These are phyloP conservation scores for Nomada flava DNA, from an alignment of 2,888 invertebrate species.

Conservation along the genomic window DNA sequence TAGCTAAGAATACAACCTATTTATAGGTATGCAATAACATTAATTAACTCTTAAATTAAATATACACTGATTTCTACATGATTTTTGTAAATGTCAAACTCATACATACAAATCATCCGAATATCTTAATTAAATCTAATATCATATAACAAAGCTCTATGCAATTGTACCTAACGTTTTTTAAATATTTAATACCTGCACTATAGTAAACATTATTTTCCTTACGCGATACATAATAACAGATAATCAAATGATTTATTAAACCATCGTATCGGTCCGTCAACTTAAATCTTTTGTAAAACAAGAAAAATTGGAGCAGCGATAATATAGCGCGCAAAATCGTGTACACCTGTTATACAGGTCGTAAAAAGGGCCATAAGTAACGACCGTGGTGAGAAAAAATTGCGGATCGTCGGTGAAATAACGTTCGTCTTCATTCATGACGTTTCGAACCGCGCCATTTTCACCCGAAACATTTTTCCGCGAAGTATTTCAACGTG, in stretches of 20 bases:
- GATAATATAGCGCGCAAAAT: not conserved
- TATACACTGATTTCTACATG: too few relatives aligned
- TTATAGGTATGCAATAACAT: not conserved
- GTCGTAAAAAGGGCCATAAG: conserved; percentile 8
- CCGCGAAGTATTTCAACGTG: conserved; percentile 15
- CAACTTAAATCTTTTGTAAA: not conserved
- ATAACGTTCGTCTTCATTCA: conserved; percentile 13
- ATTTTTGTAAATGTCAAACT: too few relatives aligned
- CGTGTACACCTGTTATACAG: not conserved
- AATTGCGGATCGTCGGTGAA: not conserved
- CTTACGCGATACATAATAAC: not conserved
- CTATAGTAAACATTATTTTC: not conserved
- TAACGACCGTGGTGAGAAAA: not conserved
- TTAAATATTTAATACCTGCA: too few relatives aligned
- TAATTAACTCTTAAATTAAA: too few relatives aligned
- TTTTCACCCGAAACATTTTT: not conserved
- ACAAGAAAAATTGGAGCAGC: too few relatives aligned
- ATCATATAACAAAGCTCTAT: too few relatives aligned
- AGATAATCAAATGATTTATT: not conserved
- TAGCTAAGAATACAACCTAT: not conserved
- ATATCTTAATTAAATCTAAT: too few relatives aligned
- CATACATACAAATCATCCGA: too few relatives aligned
- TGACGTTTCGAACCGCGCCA: not conserved
- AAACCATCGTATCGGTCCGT: not conserved
- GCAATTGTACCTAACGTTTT: too few relatives aligned